Conservation (phyloP, 1,140 invertebrate species). For the Macrobrachium nipponense region DNA sequence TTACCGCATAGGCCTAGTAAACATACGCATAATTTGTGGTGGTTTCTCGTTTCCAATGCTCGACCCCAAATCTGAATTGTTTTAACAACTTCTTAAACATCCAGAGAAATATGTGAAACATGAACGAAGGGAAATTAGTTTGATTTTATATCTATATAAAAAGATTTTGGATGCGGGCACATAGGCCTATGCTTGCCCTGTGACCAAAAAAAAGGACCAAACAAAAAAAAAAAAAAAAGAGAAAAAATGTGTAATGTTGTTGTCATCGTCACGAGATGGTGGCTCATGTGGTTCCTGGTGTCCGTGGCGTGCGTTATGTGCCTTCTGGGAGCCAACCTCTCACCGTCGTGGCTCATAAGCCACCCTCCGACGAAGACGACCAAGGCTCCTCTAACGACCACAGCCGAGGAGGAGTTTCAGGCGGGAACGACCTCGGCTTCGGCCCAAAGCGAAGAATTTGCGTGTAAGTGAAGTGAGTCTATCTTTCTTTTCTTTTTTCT, state of each 20-base stretch:
- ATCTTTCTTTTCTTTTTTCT: too few relatives aligned
- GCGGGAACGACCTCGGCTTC: background rate
- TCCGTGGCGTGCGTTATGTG: constrained; percentile 29
- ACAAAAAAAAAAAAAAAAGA: too few relatives aligned
- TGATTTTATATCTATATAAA: background rate
- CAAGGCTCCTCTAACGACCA: background rate
- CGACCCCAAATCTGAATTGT: too few relatives aligned
- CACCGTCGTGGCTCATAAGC: constrained; percentile 28
- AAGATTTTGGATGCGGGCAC: background rate
- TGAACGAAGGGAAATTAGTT: background rate
- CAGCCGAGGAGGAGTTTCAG: background rate
- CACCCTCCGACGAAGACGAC: background rate
- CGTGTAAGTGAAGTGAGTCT: too few relatives aligned
- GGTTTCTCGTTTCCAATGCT: too few relatives aligned
- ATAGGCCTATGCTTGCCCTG: background rate
- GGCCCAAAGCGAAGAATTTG: background rate
- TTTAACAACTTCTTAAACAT: too few relatives aligned
- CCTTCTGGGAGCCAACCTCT: constrained; percentile 36
- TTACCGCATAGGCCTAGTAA: too few relatives aligned
- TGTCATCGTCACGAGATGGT: constrained; percentile 33
- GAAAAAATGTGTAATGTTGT: constrained; percentile 23
- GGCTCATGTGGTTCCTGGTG: constrained; percentile 28
- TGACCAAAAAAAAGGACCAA: background rate
- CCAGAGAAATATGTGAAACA: too few relatives aligned
- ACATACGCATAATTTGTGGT: too few relatives aligned